phyloP scores from a whole-genome alignment of 2,113 vertebrate genomes.

The Beaufortia kweichowensis region DNA sequence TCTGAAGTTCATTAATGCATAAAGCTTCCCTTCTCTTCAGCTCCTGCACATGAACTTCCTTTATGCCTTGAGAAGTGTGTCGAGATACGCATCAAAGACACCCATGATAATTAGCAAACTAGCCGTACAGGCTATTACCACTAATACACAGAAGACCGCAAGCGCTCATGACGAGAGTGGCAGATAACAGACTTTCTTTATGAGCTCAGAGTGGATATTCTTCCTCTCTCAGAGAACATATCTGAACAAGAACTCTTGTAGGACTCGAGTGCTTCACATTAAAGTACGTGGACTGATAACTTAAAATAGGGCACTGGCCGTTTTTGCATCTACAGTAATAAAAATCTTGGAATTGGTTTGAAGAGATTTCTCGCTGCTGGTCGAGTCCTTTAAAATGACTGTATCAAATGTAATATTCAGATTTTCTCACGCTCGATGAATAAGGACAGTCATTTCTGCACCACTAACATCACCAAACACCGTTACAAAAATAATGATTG shows the following conservation, averaged over 20 bases:
- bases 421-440: not conserved
- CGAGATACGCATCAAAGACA: conserved; percentile 71
- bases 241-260: conserved; percentile 66
- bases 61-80: conserved; percentile 69
- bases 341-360: conserved; percentile 70
- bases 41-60: conserved; percentile 60
- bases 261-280: conserved; percentile 66
- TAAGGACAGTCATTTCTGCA: too few species aligned
- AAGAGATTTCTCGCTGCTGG: conserved; percentile 74
- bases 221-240: conserved; percentile 41
- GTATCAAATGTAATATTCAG: conserved; percentile 74
- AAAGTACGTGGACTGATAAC: conserved; percentile 45
- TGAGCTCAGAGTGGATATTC: conserved; percentile 44
- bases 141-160: conserved; percentile 70
- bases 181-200: conserved; percentile 65
- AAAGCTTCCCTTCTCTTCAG: conserved; percentile 69
- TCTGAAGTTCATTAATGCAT: conserved; percentile 77
- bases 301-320: conserved; percentile 70
- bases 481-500: too few species aligned
- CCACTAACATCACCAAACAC: conserved; percentile 34
- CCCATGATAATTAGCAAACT: conserved; percentile 72
- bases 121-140: conserved; percentile 69
- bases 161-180: conserved; percentile 70
- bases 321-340: conserved; percentile 69
- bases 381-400: conserved; percentile 73